phyloP scores from a whole-genome alignment of 2,888 invertebrate genomes.

The Drosophila atroscutellata region DNA sequence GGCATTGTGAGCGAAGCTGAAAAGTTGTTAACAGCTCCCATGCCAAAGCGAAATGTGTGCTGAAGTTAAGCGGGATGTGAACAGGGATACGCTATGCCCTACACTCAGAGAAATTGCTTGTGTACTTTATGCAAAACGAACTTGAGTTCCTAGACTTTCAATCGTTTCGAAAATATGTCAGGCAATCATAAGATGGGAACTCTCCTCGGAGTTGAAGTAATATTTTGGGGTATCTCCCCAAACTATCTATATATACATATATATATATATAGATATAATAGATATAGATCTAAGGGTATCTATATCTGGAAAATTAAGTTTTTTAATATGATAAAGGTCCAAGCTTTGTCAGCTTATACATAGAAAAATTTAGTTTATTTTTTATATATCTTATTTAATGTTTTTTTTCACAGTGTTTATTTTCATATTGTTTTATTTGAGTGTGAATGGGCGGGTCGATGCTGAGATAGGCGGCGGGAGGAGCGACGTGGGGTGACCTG shows the following conservation, averaged over 20 bases:
- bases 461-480: not conserved
- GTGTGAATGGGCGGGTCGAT: not conserved
- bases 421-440: not conserved
- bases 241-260: no score
- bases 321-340: not conserved
- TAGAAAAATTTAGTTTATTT: no score
- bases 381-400: not conserved
- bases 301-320: not conserved
- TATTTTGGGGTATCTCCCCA: not conserved
- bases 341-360: not conserved
- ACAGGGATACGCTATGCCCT: conserved; percentile 19
- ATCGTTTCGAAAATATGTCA: not conserved
- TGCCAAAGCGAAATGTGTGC: conserved; percentile 33
- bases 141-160: not conserved
- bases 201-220: no score
- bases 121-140: not conserved
- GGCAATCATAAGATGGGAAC: no score
- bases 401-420: not conserved
- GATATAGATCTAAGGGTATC: no score
- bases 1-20: not conserved
- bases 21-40: not conserved
- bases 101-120: not conserved
- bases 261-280: no score
- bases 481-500: not conserved
- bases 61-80: conserved; percentile 60